phyloP scores from a whole-genome alignment of 1,140 invertebrate genomes.

The Trachelipus rathkii region DNA sequence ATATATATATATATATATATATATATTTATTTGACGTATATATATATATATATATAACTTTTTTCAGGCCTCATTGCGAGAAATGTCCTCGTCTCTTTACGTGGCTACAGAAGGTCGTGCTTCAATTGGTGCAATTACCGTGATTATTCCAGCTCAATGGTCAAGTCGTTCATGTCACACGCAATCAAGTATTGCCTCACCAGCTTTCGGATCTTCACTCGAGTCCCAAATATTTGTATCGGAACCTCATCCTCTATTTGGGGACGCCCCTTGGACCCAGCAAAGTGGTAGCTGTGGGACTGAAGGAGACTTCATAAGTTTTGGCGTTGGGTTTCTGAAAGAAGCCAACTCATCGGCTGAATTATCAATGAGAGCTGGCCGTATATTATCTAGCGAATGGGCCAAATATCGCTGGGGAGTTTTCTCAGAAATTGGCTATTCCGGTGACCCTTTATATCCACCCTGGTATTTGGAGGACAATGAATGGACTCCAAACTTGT shows the following conservation, averaged over 20 bases:
- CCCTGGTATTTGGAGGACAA: constrained; percentile 37
- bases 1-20: too few relatives aligned
- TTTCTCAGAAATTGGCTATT: constrained; percentile 63
- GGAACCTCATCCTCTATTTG: constrained; percentile 54
- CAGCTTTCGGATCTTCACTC: constrained; percentile 27
- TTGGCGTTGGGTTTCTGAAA: constrained; percentile 52
- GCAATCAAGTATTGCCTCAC: neutral
- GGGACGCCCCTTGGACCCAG: constrained; percentile 57
- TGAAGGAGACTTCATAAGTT: constrained; percentile 59
- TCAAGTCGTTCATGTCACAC: constrained; percentile 44
- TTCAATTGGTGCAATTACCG: constrained; percentile 54
- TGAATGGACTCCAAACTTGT: constrained; percentile 39
- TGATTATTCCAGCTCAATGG: constrained; percentile 58
- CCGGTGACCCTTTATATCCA: constrained; percentile 59
- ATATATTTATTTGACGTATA: too few relatives aligned
- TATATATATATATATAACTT: too few relatives aligned
- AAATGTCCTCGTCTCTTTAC: constrained; percentile 49
- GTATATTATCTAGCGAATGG: constrained; percentile 60
- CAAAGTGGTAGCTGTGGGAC: constrained; percentile 59
- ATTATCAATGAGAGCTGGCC: constrained; percentile 49
- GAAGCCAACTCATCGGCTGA: constrained; percentile 32
- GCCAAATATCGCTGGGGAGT: constrained; percentile 66
- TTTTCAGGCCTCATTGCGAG: constrained; percentile 33
- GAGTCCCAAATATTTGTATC: constrained; percentile 55
- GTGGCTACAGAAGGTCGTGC: constrained; percentile 57